Base-by-base conservation (phyloP, 2,113 vertebrate species). In the Actinemys pallida region DNA sequence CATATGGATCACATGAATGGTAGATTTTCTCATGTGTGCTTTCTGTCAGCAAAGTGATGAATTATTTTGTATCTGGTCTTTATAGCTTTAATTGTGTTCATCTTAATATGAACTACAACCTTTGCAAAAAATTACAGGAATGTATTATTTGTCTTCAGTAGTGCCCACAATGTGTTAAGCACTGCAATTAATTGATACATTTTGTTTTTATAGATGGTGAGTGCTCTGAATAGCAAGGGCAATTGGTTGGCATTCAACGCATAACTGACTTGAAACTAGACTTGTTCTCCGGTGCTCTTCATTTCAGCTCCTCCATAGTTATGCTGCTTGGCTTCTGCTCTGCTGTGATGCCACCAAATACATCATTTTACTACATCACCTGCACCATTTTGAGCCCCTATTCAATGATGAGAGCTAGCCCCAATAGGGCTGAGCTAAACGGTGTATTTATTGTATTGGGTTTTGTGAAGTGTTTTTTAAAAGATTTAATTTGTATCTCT, bases 391-490 rank as follows among this genome's bases (percentile, higher is more conserved):
- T 0, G 84, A n/a, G 0, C 47, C 3, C 1, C 0, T 29, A 0
- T 6, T 6, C 56, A 4, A 8, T 5, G 7, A 35, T 69, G 2
- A 59, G 31, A 4, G 80, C 1, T 17, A 45, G 0, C 2, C 2
- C 11, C 0, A 49, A 0, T 49, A 62, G 8, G 0, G 69, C 79
- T 3, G 20, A 0, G 27, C 1, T 3, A 1, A 0, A 1, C 2
- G 0, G 25, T 1, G 22, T 42, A 0, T n/a, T 13, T 27, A 1
- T 7, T 1, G 3, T 0, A 0, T 3, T 3, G 4, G 2, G 0
- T 2, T 12, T 3, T 17, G 31, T 0, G 31, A 19, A 1, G 45
- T 0, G 81, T 35, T 25, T 8, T 9, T 12, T 2, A 11, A 6
- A 39, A 1, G 0, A 0, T 0, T 81, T 81, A 72, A 72, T 50